Evolutionary conservation across 2,797 vertebrate species (phyloP), one percentile per base, ranked within the genome.

Genomic region (Halcyon leucocephala): DNA sequence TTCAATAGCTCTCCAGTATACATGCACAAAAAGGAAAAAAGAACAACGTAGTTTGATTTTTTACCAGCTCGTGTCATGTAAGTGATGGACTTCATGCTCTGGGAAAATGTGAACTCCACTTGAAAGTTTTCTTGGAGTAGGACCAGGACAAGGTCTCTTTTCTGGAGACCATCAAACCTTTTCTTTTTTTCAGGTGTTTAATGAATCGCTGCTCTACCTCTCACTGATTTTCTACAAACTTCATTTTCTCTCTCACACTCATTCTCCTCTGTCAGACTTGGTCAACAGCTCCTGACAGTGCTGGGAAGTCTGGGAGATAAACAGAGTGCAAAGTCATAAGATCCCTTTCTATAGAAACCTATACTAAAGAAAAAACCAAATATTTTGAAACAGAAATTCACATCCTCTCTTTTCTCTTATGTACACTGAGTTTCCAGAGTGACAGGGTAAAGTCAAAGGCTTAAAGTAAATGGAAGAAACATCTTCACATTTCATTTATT

Each of bases 361-460:
- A 1, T 20, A 37, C 42, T 70, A 29, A 77, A 89, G 60, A 39
- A 86, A 69, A 90, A 5, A 54, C 76, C 24, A 92, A 39, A 42
- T 72, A 44, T 39, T 74, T 85, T 66, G 35, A 35, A 66, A 35
- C 10, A 77, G 46, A 73, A 93, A 85, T 93, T 74, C 82, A 71
- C 28, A 37, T 57, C 16, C 31, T 31, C 15, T 52, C 52, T 91
- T n/a, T 82, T 52, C 70, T 82, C 33, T 77, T 31, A 21, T 0
- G 22, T 29, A 9, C 51, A 14, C 21, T 4, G 65, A 78, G 51
- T 82, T 92, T 76, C 46, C 28, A 44, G 6, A 48, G 65, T 29
- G 73, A 66, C 73, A 95, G n/a, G 57, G 12, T 61, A 64, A 76
- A 90, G 62, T 57, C 60, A 94, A 89, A 90, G 60, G 71, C 90